Conservation (phyloP, 2,888 invertebrate genomes). For the Hemicrepidius hirtus region DNA sequence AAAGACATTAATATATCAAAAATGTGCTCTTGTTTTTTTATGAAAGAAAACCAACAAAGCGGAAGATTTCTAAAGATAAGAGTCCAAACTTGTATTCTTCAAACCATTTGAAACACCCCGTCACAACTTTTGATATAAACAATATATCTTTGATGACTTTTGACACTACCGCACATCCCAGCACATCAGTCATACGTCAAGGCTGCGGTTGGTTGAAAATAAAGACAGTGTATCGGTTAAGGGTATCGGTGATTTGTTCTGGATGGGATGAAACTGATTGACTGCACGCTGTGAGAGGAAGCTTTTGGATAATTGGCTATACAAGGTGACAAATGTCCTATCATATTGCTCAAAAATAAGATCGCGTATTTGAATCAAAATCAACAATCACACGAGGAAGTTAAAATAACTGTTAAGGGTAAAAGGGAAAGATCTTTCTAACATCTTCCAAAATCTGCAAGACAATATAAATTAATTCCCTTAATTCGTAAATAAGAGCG, state of each 20-base stretch:
- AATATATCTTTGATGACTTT: slow-evolving; percentile 31
- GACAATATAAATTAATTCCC: slow-evolving; percentile 20
- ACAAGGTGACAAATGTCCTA: slow-evolving; percentile 61
- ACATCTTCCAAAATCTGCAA: background rate
- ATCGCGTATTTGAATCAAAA: no score
- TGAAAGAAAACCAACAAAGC: no score
- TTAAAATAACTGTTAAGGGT: background rate
- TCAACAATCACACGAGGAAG: background rate
- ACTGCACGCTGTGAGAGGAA: slow-evolving; percentile 57
- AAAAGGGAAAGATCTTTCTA: background rate
- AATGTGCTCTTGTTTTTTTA: no score
- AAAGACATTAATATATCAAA: no score
- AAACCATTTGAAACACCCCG: slow-evolving; percentile 8
- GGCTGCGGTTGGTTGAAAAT: slow-evolving; percentile 30
- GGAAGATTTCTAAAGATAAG: no score
- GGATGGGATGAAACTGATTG: slow-evolving; percentile 57
- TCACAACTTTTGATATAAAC: slow-evolving; percentile 21
- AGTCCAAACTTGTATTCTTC: background rate
- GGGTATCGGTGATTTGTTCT: slow-evolving; percentile 41
- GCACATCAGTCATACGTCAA: slow-evolving; percentile 34
- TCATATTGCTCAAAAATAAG: no score
- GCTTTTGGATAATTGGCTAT: slow-evolving; percentile 51
- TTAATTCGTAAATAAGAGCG: slow-evolving; percentile 38
- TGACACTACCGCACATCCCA: slow-evolving; percentile 27
- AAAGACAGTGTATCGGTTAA: slow-evolving; percentile 26